A percentile compares a stretch with the other conserved stretches of the same genome.
These are phyloP conservation scores for Bellardia pandia DNA, from an alignment of 2,888 invertebrate species.

Conservation along the genomic window DNA sequence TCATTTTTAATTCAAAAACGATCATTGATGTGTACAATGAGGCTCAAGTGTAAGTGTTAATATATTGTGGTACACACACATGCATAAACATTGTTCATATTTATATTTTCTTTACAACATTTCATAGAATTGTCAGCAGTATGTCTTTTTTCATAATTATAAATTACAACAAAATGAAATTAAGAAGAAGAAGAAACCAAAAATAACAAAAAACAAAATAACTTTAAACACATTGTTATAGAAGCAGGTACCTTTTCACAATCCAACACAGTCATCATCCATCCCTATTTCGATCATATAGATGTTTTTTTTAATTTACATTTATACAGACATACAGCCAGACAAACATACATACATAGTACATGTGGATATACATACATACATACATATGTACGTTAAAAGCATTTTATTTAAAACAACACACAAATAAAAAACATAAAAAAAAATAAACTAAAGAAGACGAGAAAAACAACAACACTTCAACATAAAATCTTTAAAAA, in stretches of 20 bases:
- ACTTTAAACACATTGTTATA: conserved; percentile 42
- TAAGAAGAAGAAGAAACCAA: conserved; percentile 2
- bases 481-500: conserved; percentile 41
- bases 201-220: conserved; percentile 10
- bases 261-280: conserved; percentile 30
- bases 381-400: neutral
- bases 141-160: conserved; percentile 36
- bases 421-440: conserved; percentile 13
- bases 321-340: conserved; percentile 2
- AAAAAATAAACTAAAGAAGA: conserved; percentile 2
- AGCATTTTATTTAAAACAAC: conserved; percentile 27
- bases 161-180: conserved; percentile 49
- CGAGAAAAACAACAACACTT: conserved; percentile 17
- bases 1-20: too few relatives aligned
- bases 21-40: too few relatives aligned
- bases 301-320: conserved; percentile 33
- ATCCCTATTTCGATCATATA: conserved; percentile 52
- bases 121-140: conserved; percentile 63
- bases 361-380: too few relatives aligned
- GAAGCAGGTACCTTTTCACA: conserved; percentile 60
- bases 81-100: conserved; percentile 4
- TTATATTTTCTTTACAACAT: conserved; percentile 24
- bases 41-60: neutral
- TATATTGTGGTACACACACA: neutral
- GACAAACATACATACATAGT: neutral